Conservation (phyloP, 2,113 vertebrate species). For the mouse (Mus musculus) region GRCm39 chr9:47542501-47543000, state of each 20-base stretch:
- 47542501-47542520: background rate
- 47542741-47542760: background rate
- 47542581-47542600: background rate
- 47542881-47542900: background rate
- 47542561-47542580: background rate
- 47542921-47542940: background rate
- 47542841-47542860: background rate
- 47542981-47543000: background rate
- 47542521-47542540: background rate
- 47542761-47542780: constrained; percentile 7
- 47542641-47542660: background rate
- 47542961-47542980: background rate
- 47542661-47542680: background rate
- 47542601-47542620: background rate
- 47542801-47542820: background rate
- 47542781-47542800: constrained; percentile 34
- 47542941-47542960: background rate
- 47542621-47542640: background rate
- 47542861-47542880: background rate
- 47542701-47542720: background rate
- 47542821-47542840: background rate
- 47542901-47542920: background rate
- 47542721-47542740: background rate
- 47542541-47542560: background rate
- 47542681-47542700: background rate